phyloP scores from a whole-genome alignment of 2,888 invertebrate species.

The Napeogenes inachia region DNA sequence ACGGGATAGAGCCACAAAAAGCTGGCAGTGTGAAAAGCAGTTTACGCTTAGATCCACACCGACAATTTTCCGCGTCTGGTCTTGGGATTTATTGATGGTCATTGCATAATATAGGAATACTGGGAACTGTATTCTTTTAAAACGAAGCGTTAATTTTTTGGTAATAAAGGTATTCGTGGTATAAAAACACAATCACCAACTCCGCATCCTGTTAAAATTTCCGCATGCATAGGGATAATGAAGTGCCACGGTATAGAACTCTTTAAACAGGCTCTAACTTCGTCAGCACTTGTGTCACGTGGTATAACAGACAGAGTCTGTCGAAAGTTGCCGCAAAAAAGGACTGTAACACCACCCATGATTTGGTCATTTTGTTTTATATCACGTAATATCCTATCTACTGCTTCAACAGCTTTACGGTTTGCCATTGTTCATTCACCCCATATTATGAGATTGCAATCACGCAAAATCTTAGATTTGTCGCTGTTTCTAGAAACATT shows the following conservation, averaged over 20 bases:
- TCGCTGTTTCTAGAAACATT: slow-evolving; percentile 39
- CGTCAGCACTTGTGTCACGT: slow-evolving; percentile 21
- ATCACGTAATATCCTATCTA: slow-evolving; percentile 26
- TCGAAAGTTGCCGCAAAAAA: slow-evolving; percentile 31
- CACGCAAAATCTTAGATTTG: slow-evolving; percentile 37
- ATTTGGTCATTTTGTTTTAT: slow-evolving; percentile 19
- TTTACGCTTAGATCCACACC: slow-evolving; percentile 12
- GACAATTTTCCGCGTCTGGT: slow-evolving; percentile 13
- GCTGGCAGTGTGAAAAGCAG: slow-evolving; percentile 17
- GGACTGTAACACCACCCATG: slow-evolving; percentile 27
- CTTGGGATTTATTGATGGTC: slow-evolving; percentile 24
- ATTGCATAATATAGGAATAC: slow-evolving; percentile 24
- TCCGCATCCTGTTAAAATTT: slow-evolving; percentile 29
- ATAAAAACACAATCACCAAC: slow-evolving; percentile 26
- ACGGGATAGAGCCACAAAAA: slow-evolving; percentile 19
- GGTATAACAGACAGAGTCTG: slow-evolving; percentile 29
- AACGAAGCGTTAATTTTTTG: slow-evolving; percentile 25
- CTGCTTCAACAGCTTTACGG: slow-evolving; percentile 32
- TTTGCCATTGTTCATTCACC: slow-evolving; percentile 28
- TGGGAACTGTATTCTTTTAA: slow-evolving; percentile 23
- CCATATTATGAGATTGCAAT: slow-evolving; percentile 37
- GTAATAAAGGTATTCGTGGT: slow-evolving; percentile 26
- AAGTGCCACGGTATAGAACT: slow-evolving; percentile 13
- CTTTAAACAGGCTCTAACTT: slow-evolving; percentile 17
- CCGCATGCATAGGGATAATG: slow-evolving; percentile 17